A percentile compares a stretch with the other conserved stretches of the same genome.
Conservation (phyloP, 2,888 invertebrate species). For the Hypsopygia costalis region DNA sequence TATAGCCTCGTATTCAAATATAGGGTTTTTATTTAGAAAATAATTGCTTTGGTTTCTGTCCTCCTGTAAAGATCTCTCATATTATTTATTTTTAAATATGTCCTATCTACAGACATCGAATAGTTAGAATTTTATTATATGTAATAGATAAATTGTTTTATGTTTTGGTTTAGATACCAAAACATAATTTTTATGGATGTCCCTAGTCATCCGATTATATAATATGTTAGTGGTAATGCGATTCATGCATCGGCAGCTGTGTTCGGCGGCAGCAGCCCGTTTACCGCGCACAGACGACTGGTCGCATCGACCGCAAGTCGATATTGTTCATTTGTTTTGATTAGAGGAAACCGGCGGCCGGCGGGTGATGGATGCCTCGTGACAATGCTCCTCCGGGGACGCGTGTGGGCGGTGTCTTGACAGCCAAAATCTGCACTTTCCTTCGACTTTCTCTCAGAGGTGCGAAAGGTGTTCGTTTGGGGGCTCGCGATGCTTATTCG, state of each 20-base stretch:
- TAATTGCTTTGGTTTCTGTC: no score
- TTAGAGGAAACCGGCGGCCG: constrained; percentile 42
- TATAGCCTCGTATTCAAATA: no score
- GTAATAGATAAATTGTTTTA: no score
- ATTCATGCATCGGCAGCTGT: neutral
- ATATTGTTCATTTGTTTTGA: constrained; percentile 56
- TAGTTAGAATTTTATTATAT: no score
- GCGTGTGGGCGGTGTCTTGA: constrained; percentile 72
- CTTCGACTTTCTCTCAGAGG: constrained; percentile 79
- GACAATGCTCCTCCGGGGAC: constrained; percentile 71
- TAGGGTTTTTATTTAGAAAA: no score
- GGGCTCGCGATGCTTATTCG: constrained; percentile 74
- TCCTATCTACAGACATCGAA: no score
- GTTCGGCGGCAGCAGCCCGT: neutral
- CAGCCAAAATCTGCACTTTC: constrained; percentile 79
- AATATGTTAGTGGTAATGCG: no score
- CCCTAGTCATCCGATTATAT: no score
- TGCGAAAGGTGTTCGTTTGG: constrained; percentile 75
- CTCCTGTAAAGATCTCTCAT: no score
- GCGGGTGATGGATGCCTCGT: constrained; percentile 69
- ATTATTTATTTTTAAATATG: no score
- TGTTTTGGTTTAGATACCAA: no score
- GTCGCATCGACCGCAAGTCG: constrained; percentile 22
- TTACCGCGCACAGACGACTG: neutral
- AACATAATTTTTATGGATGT: no score